Evolutionary conservation across 2,888 invertebrate genomes (phyloP), one percentile per base, ranked within the genome.

Genomic region (Agrotis segetum): DNA sequence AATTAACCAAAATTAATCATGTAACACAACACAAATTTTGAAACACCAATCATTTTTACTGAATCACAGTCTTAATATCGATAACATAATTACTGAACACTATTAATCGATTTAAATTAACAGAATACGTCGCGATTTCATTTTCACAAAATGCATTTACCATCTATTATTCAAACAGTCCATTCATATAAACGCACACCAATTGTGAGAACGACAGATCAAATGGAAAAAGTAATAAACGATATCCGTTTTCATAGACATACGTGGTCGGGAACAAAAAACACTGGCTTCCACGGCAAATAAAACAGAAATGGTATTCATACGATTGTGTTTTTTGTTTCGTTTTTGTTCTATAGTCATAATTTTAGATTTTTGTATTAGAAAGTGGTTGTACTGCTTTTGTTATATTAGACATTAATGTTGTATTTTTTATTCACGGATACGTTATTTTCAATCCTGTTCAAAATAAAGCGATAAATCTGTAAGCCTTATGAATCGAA

Each of bases 201-300:
- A 74, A 81, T 74, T 72, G 68, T 55, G 61, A 75, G 61, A 61
- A 60, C 72, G 76, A 64, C 71, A 73, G 72, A 74, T 82, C 69
- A 74, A 77, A 81, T 78, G 64, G 81, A 71, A 76, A 79, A 81
- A 74, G 82, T 73, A 77, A 81, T 74, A 83, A 75, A 79, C 56
- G 66, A 63, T 71, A 71, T 73, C 58, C 70, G 67, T 60, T 81
- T 68, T 63, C 76, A 83, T 63, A 78, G 49, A 76, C 61, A 73
- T 52, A 68, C 63, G 50, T 34, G n/a, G n/a, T 52, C 49, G 7
- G 56, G 58, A 52, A 74, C 40, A 66, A 65, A 66, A 67, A 69
- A 66, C 34, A 40, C 24, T 50, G 19, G 70, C 7, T 52, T 40
- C 49, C 47, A 49, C 71, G 59, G 52, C 46, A n/a, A 29, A 71